phyloP scores from a whole-genome alignment of 2,888 invertebrate genomes.

The Eupithecia pulchellata region DNA sequence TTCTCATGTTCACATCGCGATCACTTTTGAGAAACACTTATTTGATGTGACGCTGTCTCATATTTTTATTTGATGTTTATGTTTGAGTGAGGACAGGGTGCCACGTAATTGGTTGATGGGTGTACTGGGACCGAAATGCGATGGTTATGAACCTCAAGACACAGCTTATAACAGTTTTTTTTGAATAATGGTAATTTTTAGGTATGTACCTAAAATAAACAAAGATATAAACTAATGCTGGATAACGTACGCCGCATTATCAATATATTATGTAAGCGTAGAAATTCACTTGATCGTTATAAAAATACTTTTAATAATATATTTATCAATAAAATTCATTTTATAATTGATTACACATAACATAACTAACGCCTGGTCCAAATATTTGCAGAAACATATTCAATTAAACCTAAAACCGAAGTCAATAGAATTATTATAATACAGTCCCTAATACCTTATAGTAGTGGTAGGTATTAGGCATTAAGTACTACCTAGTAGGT shows the following conservation, averaged over 20 bases:
- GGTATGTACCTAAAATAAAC: no score
- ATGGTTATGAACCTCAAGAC: not conserved
- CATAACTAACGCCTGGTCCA: not conserved
- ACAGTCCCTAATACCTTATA: no score
- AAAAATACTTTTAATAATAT: not conserved
- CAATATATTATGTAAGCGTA: no score
- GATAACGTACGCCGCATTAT: not conserved
- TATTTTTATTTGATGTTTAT: constrained; percentile 3
- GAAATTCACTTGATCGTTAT: not conserved
- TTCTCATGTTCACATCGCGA: constrained; percentile 48
- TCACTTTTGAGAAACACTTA: constrained; percentile 26
- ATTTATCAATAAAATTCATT: not conserved
- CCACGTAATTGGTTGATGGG: not conserved
- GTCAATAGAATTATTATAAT: no score
- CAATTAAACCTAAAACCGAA: not conserved
- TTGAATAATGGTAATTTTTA: no score
- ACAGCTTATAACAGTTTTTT: no score
- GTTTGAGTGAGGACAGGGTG: not conserved
- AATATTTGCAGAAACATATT: not conserved
- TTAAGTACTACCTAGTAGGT: no score
- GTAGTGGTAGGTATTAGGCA: no score
- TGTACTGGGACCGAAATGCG: not conserved
- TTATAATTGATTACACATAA: not conserved
- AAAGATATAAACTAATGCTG: no score
- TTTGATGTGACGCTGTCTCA: constrained; percentile 9